Percentiles rank a stretch among this genome's conserved stretches.
Conservation (phyloP, 2,113 vertebrate species). For the Phylloscopus trochiloides region DNA sequence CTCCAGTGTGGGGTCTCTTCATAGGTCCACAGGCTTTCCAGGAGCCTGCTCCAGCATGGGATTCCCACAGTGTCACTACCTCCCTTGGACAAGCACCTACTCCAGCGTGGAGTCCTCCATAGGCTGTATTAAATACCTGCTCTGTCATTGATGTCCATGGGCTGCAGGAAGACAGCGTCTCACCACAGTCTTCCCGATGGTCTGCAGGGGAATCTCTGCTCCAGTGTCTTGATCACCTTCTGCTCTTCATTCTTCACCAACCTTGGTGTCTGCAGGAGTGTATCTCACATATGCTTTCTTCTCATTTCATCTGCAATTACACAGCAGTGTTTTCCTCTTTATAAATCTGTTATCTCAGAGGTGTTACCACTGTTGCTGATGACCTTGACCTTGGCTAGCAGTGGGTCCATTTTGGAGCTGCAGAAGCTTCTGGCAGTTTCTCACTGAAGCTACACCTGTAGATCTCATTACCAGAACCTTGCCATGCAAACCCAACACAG, state of each 20-base stretch:
- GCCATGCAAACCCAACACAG: background rate
- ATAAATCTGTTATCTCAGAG: background rate
- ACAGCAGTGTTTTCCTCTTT: background rate
- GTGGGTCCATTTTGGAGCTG: background rate
- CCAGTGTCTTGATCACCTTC: rapidly evolving
- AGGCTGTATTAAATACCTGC: background rate
- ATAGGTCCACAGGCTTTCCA: background rate
- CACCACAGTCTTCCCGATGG: rapidly evolving
- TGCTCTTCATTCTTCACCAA: background rate
- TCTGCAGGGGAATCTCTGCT: background rate
- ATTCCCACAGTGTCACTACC: background rate
- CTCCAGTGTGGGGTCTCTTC: rapidly evolving
- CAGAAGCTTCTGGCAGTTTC: background rate
- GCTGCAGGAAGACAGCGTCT: background rate
- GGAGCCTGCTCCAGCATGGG: background rate
- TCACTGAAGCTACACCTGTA: background rate
- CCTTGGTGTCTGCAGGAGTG: background rate
- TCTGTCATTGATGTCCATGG: rapidly evolving
- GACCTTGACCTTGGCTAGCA: background rate
- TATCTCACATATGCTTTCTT: background rate
- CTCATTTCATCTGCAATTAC: background rate
- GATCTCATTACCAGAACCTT: background rate
- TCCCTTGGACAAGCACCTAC: background rate
- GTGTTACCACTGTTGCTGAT: rapidly evolving
- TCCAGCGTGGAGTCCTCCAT: rapidly evolving